A percentile compares a stretch with the other conserved stretches of the same genome.
These are phyloP conservation scores for Psilopsiagon aymara DNA, from an alignment of 2,113 vertebrate genomes.

Conservation along the genomic window DNA sequence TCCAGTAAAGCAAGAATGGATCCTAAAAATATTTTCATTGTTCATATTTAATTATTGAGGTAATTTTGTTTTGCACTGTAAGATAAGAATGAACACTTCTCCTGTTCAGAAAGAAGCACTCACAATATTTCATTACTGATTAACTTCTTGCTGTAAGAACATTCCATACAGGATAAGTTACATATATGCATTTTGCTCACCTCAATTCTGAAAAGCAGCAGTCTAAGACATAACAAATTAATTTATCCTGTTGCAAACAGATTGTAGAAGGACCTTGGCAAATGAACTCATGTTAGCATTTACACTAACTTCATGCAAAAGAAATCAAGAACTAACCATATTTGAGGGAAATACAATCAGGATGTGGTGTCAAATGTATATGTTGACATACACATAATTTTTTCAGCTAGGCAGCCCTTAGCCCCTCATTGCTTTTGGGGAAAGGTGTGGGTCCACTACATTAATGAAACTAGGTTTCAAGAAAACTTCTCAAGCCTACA, in stretches of 20 bases:
- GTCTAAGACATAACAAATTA: background rate
- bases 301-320: background rate
- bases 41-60: background rate
- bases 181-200: background rate
- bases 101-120: background rate
- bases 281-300: background rate
- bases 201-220: background rate
- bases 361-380: rapidly evolving
- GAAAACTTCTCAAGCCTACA: background rate
- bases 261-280: background rate
- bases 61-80: background rate
- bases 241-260: background rate
- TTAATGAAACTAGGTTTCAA: background rate
- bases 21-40: background rate
- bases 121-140: background rate
- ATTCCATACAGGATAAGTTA: background rate
- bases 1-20: background rate
- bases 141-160: background rate
- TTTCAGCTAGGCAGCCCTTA: background rate
- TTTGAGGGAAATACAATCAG: background rate
- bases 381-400: background rate
- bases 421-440: background rate
- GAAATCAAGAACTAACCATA: background rate
- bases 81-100: background rate
- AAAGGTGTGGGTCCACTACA: background rate